Evolutionary conservation across 2,797 vertebrate genomes (phyloP).

Genomic region (Calcarius lapponicus): DNA sequence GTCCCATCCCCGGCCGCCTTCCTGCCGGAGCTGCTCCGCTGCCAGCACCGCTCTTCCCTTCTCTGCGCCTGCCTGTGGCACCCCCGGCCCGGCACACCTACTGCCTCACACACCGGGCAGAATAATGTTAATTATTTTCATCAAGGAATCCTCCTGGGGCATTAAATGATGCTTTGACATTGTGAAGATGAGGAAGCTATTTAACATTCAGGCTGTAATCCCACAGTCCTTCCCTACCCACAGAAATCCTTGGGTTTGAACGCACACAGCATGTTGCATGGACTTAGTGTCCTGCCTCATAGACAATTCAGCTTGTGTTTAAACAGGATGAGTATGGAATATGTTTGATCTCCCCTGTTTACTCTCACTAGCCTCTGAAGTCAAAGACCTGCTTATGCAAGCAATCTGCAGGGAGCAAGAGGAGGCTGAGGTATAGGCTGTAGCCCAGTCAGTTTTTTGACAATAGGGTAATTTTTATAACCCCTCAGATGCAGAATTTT

Average conservation of each 20-base stretch:
- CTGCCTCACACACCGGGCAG: not conserved
- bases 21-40: rapidly evolving
- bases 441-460: not conserved
- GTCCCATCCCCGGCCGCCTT: rapidly evolving
- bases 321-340: not conserved
- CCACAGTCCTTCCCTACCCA: not conserved
- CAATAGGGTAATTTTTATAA: not conserved
- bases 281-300: not conserved
- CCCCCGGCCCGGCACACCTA: not conserved
- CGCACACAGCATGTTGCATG: too few relatives aligned
- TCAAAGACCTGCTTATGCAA: not conserved
- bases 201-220: not conserved
- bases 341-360: not conserved
- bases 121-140: not conserved
- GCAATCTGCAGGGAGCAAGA: not conserved
- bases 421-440: not conserved
- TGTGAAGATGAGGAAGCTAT: not conserved
- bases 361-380: not conserved
- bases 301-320: not conserved
- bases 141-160: not conserved
- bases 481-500: not conserved
- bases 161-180: not conserved
- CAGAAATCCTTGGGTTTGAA: not conserved
- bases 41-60: not conserved
- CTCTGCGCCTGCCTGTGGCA: not conserved